phyloP scores from a whole-genome alignment of 2,888 invertebrate species.

The Globia sparganii region DNA sequence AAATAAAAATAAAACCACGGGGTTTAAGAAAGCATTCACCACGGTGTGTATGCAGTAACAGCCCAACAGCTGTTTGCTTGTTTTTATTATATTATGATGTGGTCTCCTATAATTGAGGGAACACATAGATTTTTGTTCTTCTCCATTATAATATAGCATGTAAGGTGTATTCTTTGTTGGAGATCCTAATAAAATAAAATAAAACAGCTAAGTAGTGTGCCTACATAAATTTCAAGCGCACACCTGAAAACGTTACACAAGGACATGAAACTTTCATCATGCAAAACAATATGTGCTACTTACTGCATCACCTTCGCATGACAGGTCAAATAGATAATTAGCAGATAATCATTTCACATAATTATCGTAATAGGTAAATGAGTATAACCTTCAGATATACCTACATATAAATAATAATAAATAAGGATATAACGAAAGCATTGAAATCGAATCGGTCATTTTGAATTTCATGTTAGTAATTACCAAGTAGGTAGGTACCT shows the following conservation, averaged over 20 bases:
- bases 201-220: too few relatives aligned
- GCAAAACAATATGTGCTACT: background rate
- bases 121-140: too few relatives aligned
- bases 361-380: constrained; percentile 10
- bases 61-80: too few relatives aligned
- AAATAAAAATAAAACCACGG: too few relatives aligned
- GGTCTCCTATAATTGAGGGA: too few relatives aligned
- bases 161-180: too few relatives aligned
- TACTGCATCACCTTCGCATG: constrained; percentile 31
- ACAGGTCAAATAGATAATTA: constrained; percentile 8
- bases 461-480: constrained; percentile 19
- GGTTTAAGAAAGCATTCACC: too few relatives aligned
- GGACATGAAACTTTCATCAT: background rate
- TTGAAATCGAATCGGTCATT: constrained; percentile 11
- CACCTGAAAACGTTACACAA: background rate
- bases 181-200: too few relatives aligned
- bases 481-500: constrained; percentile 8
- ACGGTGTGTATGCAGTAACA: too few relatives aligned
- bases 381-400: constrained; percentile 29
- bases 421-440: background rate
- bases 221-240: background rate
- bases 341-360: constrained; percentile 18
- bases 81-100: too few relatives aligned
- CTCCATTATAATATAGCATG: too few relatives aligned
- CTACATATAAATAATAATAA: constrained; percentile 16